Conservation (phyloP, 1,140 invertebrate genomes). For the Theocolax elegans region DNA sequence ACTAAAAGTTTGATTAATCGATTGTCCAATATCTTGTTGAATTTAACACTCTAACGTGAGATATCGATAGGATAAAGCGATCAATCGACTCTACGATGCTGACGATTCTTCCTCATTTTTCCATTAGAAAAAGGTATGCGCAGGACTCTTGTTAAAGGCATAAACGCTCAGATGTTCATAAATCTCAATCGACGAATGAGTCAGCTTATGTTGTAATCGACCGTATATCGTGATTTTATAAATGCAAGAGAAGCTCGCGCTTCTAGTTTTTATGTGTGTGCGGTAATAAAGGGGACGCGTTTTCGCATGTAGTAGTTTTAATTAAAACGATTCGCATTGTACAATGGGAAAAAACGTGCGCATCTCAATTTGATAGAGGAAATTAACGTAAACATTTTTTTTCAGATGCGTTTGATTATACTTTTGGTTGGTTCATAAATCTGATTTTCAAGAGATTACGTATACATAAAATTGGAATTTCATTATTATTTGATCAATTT, state of each 20-base stretch:
- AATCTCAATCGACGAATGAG: constrained; percentile 55
- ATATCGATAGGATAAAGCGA: too few species aligned
- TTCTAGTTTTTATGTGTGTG: constrained; percentile 19
- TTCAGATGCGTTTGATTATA: constrained; percentile 4
- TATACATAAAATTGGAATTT: too few species aligned
- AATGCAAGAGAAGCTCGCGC: constrained; percentile 33
- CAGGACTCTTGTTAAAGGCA: not conserved
- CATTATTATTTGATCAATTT: too few species aligned
- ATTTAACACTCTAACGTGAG: too few species aligned
- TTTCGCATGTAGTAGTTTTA: constrained; percentile 10
- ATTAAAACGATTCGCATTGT: not conserved
- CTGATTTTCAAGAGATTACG: not conserved
- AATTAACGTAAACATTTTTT: constrained; percentile 1
- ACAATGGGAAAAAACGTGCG: not conserved
- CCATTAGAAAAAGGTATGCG: constrained; percentile 3
- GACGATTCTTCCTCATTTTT: too few species aligned
- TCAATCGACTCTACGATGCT: too few species aligned
- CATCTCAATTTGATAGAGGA: constrained; percentile 5
- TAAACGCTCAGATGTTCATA: constrained; percentile 46
- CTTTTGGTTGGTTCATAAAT: constrained; percentile 7
- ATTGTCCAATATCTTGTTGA: too few species aligned
- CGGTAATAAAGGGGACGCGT: not conserved
- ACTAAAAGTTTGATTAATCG: too few species aligned
- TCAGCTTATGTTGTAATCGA: constrained; percentile 51
- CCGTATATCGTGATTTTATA: not conserved